phyloP scores from a whole-genome alignment of 1,140 invertebrate genomes.

The Drosophila bocqueti region DNA sequence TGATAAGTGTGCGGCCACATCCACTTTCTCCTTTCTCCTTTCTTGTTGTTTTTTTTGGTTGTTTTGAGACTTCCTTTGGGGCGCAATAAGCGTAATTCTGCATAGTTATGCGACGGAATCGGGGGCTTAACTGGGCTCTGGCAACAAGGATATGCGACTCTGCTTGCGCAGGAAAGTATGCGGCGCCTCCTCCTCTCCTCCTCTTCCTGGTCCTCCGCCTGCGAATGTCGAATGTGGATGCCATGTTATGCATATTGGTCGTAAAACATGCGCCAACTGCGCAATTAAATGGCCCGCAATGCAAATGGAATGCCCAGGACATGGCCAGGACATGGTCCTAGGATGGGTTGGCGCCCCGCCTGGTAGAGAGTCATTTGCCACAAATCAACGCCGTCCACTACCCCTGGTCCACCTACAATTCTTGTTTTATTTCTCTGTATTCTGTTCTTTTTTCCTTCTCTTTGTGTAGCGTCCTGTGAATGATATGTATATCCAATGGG shows the following conservation, averaged over 20 bases:
- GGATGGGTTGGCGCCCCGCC: background rate
- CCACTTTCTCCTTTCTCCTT: background rate
- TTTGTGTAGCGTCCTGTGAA: constrained; percentile 36
- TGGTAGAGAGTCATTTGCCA: constrained; percentile 38
- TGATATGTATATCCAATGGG: constrained; percentile 36
- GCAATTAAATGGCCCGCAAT: constrained; percentile 73
- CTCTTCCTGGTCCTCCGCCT: no score
- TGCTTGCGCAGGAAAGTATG: constrained; percentile 54
- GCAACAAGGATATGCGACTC: constrained; percentile 31
- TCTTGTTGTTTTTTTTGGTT: background rate
- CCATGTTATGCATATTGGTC: constrained; percentile 54
- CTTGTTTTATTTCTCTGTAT: background rate
- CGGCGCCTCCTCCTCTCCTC: background rate
- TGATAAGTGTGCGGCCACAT: constrained; percentile 10
- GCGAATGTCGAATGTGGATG: constrained; percentile 44
- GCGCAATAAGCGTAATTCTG: constrained; percentile 63
- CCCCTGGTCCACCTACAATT: background rate
- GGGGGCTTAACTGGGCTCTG: constrained; percentile 1
- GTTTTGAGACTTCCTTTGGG: constrained; percentile 4
- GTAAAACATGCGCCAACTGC: constrained; percentile 75
- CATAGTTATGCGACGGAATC: constrained; percentile 47
- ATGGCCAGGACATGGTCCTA: constrained; percentile 30
- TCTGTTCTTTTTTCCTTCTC: background rate
- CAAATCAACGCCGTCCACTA: constrained; percentile 48
- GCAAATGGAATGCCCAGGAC: constrained; percentile 56